Evolutionary conservation across 2,888 invertebrate species (phyloP).

Genomic region (Luffia ferchaultella): DNA sequence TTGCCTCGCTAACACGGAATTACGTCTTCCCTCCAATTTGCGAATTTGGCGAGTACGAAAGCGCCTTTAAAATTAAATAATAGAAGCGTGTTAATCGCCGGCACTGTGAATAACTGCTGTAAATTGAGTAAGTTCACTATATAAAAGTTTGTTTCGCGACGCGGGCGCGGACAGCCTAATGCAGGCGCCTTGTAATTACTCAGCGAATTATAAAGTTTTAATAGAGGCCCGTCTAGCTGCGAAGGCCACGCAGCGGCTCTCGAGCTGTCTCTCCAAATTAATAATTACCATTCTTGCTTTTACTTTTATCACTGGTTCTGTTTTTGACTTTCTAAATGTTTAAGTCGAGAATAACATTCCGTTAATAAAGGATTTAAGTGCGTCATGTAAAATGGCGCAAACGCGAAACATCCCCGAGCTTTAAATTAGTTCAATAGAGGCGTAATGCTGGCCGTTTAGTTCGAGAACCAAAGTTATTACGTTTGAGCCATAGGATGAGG

Average conservation of each 20-base stretch:
- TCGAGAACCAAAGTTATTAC: no score
- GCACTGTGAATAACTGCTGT: not conserved
- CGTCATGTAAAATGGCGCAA: no score
- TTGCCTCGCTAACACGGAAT: not conserved
- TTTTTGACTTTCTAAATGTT: no score
- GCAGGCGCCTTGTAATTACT: constrained; percentile 5
- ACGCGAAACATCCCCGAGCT: no score
- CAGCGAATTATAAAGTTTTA: constrained; percentile 5
- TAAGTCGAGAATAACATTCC: no score
- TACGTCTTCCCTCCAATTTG: not conserved
- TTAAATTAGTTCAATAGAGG: no score
- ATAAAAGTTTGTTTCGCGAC: not conserved
- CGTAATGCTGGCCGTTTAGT: no score
- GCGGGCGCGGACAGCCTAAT: constrained; percentile 1
- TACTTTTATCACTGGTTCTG: no score
- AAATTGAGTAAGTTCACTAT: not conserved
- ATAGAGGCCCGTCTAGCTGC: not conserved
- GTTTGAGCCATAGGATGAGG: no score
- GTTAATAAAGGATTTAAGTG: no score
- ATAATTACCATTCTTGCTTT: not conserved
- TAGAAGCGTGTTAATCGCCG: not conserved
- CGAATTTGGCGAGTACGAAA: not conserved
- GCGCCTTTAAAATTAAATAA: not conserved
- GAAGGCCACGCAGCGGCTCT: not conserved
- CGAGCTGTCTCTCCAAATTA: not conserved